Conservation (phyloP, 1,140 invertebrate genomes). For the Caenorhabditis elegans region WBcel235 BX284603.4:7380501-7381000, state of each 20-base stretch:
- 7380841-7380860: constrained; percentile 96
- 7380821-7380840: constrained; percentile 97
- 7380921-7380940: constrained; percentile 88
- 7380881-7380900: constrained; percentile 97
- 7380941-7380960: constrained; percentile 93
- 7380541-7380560: constrained; percentile 71
- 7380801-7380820: constrained; percentile 98
- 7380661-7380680: constrained; percentile 88
- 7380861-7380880: constrained; percentile 92
- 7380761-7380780: constrained; percentile 90
- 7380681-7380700: constrained; percentile 97
- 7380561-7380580: neutral
- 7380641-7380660: constrained; percentile 88
- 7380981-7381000: constrained; percentile 91
- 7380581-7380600: neutral
- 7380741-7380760: constrained; percentile 93
- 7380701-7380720: constrained; percentile 97
- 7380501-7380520: constrained; percentile 86
- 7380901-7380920: constrained; percentile 92
- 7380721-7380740: constrained; percentile 94
- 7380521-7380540: constrained; percentile 93
- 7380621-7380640: constrained; percentile 84
- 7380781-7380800: constrained; percentile 99
- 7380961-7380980: constrained; percentile 56
- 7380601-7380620: constrained; percentile 76